A percentile compares a stretch with the other conserved stretches of the same genome.
Conservation (phyloP, 1,140 invertebrate species). For the Olivierus martensii region DNA sequence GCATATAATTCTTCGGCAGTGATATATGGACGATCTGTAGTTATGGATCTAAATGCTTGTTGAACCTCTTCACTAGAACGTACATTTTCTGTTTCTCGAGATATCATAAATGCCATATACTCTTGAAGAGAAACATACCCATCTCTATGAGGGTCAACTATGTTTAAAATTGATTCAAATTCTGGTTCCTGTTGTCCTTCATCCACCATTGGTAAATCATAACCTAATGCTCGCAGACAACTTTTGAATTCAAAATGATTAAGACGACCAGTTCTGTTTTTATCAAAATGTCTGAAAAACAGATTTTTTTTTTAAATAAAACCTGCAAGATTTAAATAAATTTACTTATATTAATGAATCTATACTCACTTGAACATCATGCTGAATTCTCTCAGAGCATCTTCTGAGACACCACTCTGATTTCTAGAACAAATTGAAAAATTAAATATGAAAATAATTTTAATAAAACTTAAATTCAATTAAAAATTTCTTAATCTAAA, state of each 20-base stretch:
- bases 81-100: conserved; percentile 99
- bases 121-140: conserved; percentile 96
- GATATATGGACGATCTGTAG: conserved; percentile 86
- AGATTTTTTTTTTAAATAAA: too few species aligned
- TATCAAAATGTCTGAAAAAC: conserved; percentile 81
- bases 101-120: conserved; percentile 99
- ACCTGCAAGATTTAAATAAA: too few species aligned
- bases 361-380: conserved; percentile 95
- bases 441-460: not conserved
- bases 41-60: conserved; percentile 97
- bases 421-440: conserved; percentile 42
- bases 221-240: conserved; percentile 92
- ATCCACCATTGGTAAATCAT: conserved; percentile 98
- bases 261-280: conserved; percentile 91
- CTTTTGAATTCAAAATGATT: conserved; percentile 99
- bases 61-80: conserved; percentile 98
- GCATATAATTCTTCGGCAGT: conserved; percentile 97
- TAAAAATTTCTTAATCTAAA: conserved; percentile 15
- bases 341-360: too few species aligned
- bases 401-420: conserved; percentile 96
- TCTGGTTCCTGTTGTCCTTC: conserved; percentile 96
- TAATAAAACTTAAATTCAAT: too few species aligned
- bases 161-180: conserved; percentile 89
- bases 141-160: conserved; percentile 82
- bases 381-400: conserved; percentile 97